Conservation (phyloP, 2,113 vertebrate species). For the Pungitius pungitius region DNA sequence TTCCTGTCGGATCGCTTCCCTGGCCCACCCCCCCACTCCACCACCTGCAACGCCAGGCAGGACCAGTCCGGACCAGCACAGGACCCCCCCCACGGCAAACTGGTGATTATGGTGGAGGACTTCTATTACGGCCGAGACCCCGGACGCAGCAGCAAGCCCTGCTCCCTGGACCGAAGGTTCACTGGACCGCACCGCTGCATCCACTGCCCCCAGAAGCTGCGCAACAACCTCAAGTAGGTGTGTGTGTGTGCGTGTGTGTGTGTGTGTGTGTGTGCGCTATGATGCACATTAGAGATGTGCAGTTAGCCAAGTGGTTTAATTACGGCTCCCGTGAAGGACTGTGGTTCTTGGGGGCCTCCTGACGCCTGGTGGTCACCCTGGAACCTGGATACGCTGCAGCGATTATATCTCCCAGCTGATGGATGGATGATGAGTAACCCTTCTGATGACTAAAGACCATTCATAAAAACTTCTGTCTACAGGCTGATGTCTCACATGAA, state of each 20-base stretch:
- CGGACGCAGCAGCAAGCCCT: accelerated
- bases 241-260: no score
- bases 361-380: no score
- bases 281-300: no score
- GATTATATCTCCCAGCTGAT: no score
- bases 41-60: not conserved
- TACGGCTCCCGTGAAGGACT: no score
- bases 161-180: accelerated
- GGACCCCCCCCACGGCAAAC: slow-evolving; percentile 15
- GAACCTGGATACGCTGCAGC: no score
- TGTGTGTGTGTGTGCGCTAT: no score
- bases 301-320: no score
- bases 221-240: slow-evolving; percentile 59
- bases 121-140: slow-evolving; percentile 65
- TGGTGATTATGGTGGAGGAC: slow-evolving; percentile 71
- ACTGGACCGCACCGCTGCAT: slow-evolving; percentile 37
- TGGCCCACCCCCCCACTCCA: not conserved
- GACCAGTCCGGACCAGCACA: accelerated
- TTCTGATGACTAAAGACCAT: no score
- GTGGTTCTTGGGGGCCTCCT: no score
- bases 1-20: not conserved
- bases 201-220: slow-evolving; percentile 30
- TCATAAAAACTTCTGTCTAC: no score
- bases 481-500: slow-evolving; percentile 96
- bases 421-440: no score